Base-by-base conservation (phyloP, 2,113 vertebrate species). In the Pachyramphus minor region DNA sequence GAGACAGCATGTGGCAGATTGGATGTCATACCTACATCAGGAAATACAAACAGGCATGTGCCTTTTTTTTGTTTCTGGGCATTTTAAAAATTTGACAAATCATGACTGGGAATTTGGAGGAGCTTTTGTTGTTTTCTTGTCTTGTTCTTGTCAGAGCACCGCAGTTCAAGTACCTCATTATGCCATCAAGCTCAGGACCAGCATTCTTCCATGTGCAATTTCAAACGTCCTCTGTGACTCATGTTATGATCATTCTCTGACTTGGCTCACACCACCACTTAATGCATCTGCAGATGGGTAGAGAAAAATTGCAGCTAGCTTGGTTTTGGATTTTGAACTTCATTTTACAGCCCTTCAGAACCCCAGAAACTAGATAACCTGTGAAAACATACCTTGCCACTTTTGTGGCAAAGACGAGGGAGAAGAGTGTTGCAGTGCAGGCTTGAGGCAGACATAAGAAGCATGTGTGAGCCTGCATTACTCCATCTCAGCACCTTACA, bases 381-480 rank as follows among this genome's bases (percentile, higher is more conserved):
- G 68, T 75, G 76, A 52, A 86, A 35, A 89, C 27, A 14, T 21
- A 56, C 35, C 52, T 75, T 74, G 52, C 42, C 17, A 4, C 41
- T 62, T 79, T 11, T 24, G 18, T 64, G 62, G 49, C 44, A 44
- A 59, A 73, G 66, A 6, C 37, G 21, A 10, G 33, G 44, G 52
- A 91, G 69, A 49, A 33, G 52, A 59, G 39, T 37, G 19, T 78
- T 41, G 10, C 52, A 41, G 47, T 66, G 69, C 58, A 84, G 73
- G 69, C 64, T 75, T 49, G 77, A 49, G 84, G 80, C 77, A 76
- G 58, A 42, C 11, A 1, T n/a, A 41, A 45, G 66, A n/a, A 85
- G 74, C 45, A n/a, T 69, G 81, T 95, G 71, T 79, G 63, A 97
- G 63, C 62, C 78, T 83, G 74, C 71, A 19, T 88, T 91, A 76